A percentile compares a stretch with the other conserved stretches of the same genome.
Conservation (phyloP, 2,888 invertebrate genomes). For the Timandra comae region DNA sequence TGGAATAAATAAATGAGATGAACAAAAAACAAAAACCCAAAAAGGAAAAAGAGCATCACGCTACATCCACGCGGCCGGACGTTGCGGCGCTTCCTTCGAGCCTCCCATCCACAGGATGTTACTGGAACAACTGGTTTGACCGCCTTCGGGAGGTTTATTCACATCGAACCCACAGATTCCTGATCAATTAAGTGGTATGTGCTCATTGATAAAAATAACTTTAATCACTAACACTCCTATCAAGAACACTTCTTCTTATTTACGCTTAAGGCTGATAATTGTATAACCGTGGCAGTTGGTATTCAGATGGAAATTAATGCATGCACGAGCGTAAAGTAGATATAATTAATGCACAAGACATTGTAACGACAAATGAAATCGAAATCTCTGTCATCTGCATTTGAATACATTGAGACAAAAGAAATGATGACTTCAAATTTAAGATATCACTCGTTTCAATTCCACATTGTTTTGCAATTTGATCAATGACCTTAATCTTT, state of each 20-base stretch:
- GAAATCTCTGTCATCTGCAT: constrained; percentile 40
- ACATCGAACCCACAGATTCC: constrained; percentile 19
- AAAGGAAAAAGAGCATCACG: constrained; percentile 72
- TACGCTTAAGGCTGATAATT: too few species aligned
- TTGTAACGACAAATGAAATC: constrained; percentile 38
- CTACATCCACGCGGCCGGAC: constrained; percentile 76
- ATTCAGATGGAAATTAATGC: too few species aligned
- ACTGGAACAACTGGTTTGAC: constrained; percentile 36
- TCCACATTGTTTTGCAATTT: constrained; percentile 41
- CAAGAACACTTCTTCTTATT: too few species aligned
- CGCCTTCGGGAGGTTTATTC: constrained; percentile 18
- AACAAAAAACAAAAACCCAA: constrained; percentile 73
- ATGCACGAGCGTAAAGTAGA: too few species aligned
- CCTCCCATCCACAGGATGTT: constrained; percentile 59
- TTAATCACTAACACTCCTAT: too few species aligned
- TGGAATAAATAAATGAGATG: constrained; percentile 78
- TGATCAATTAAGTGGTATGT: constrained; percentile 18
- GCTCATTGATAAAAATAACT: constrained; percentile 17
- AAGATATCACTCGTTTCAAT: constrained; percentile 31
- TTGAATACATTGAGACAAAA: constrained; percentile 47
- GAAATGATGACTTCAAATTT: constrained; percentile 54
- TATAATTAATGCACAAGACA: too few species aligned
- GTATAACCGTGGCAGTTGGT: too few species aligned
- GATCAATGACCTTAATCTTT: constrained; percentile 34
- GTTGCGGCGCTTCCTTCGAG: constrained; percentile 75